Evolutionary conservation across 2,888 invertebrate genomes (phyloP).

Genomic region (Pimpla rufipes): DNA sequence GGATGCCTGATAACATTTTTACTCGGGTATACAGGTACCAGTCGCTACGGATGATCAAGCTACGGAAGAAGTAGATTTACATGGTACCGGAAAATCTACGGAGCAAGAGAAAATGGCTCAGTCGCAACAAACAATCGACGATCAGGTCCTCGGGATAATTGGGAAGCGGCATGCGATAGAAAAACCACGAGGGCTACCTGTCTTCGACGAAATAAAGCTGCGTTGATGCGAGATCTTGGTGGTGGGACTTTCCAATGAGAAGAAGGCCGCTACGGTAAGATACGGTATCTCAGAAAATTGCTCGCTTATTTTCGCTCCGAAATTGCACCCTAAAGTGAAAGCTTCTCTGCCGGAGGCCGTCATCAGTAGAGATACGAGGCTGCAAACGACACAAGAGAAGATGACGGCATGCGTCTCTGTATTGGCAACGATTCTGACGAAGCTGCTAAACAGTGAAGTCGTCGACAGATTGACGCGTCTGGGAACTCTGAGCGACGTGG

Average conservation of each 20-base stretch:
- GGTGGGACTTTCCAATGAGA: slow-evolving; percentile 51
- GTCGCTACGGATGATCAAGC: neutral
- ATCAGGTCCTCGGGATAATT: slow-evolving; percentile 34
- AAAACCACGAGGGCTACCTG: slow-evolving; percentile 29
- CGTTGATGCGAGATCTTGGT: slow-evolving; percentile 36
- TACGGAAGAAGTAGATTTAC: neutral
- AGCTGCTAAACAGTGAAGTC: slow-evolving; percentile 48
- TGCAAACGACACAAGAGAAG: slow-evolving; percentile 62
- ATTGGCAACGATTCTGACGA: too few species aligned
- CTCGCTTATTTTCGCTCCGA: slow-evolving; percentile 54
- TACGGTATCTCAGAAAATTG: slow-evolving; percentile 62
- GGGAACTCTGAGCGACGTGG: slow-evolving; percentile 48
- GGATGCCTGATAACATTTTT: too few species aligned
- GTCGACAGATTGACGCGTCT: slow-evolving; percentile 41
- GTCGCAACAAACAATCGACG: slow-evolving; percentile 32
- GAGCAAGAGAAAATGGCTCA: slow-evolving; percentile 3
- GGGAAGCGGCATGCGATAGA: slow-evolving; percentile 35
- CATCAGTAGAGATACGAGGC: slow-evolving; percentile 60
- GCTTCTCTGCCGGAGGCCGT: too few species aligned
- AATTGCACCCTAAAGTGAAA: slow-evolving; percentile 61
- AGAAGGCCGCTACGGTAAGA: slow-evolving; percentile 46
- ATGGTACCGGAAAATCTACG: neutral
- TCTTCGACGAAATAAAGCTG: slow-evolving; percentile 36
- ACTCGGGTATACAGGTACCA: neutral
- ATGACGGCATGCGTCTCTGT: slow-evolving; percentile 58